phyloP scores from a whole-genome alignment of 2,113 vertebrate genomes.

The Leuciscus idus region DNA sequence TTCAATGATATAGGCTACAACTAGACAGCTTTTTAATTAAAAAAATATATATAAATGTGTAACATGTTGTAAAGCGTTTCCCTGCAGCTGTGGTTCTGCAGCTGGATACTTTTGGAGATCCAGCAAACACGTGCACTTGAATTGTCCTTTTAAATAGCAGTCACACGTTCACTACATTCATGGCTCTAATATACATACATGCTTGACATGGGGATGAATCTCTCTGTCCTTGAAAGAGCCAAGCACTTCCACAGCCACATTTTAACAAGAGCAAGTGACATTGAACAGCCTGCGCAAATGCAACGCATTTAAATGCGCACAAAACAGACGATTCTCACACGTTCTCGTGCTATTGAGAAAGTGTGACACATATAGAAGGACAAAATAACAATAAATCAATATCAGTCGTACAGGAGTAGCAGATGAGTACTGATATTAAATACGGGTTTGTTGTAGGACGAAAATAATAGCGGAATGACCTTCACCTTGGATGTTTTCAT shows the following conservation, averaged over 20 bases:
- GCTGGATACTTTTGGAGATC: background rate
- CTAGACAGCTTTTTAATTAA: too few relatives aligned
- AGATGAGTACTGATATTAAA: background rate
- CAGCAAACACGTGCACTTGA: background rate
- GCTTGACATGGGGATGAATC: background rate
- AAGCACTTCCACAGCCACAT: background rate
- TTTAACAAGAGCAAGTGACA: background rate
- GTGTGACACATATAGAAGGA: background rate
- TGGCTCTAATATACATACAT: background rate
- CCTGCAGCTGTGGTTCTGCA: too few relatives aligned
- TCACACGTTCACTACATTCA: background rate
- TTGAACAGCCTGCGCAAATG: background rate
- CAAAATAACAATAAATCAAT: background rate
- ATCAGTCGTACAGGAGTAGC: background rate
- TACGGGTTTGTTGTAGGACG: background rate
- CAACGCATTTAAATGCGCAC: background rate
- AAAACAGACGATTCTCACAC: background rate
- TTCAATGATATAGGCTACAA: too few relatives aligned
- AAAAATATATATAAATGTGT: too few relatives aligned
- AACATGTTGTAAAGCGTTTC: too few relatives aligned
- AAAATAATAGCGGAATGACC: background rate
- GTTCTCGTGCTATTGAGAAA: background rate
- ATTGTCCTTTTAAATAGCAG: background rate
- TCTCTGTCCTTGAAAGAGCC: slow-evolving; percentile 2
- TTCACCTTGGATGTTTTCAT: background rate